Conservation (phyloP, 2,797 vertebrate genomes). For the Alauda arvensis region DNA sequence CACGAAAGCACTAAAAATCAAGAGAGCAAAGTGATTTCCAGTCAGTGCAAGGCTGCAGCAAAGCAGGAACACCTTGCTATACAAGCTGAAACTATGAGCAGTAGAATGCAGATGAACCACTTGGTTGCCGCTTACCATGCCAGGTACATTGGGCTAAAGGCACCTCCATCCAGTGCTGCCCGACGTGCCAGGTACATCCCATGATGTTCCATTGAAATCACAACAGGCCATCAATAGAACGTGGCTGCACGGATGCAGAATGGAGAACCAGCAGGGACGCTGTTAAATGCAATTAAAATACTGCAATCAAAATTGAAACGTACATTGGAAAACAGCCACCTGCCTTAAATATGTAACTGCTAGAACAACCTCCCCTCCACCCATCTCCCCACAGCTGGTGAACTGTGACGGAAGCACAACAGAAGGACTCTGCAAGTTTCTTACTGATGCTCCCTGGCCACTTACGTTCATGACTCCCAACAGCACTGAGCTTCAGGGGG, state of each 20-base stretch:
- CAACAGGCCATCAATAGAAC: constrained; percentile 72
- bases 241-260: constrained; percentile 66
- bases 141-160: constrained; percentile 68
- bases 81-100: constrained; percentile 42
- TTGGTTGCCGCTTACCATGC: constrained; percentile 70
- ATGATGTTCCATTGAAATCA: constrained; percentile 73
- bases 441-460: background rate
- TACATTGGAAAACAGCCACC: constrained; percentile 56
- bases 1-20: constrained; percentile 33
- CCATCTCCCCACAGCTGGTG: constrained; percentile 22
- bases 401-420: background rate
- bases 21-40: constrained; percentile 47
- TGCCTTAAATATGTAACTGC: constrained; percentile 35
- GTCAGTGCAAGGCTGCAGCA: constrained; percentile 47
- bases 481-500: background rate
- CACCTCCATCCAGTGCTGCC: constrained; percentile 70
- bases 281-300: constrained; percentile 72
- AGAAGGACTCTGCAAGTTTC: background rate
- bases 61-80: constrained; percentile 49
- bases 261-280: constrained; percentile 67
- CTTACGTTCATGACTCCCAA: background rate
- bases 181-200: constrained; percentile 67
- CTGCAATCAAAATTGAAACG: constrained; percentile 70
- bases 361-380: constrained; percentile 45
- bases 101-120: constrained; percentile 65